A percentile compares a stretch with the other conserved stretches of the same genome.
These are phyloP conservation scores for Nycticryphes semicollaris DNA, from an alignment of 2,113 vertebrate genomes.

Conservation along the genomic window DNA sequence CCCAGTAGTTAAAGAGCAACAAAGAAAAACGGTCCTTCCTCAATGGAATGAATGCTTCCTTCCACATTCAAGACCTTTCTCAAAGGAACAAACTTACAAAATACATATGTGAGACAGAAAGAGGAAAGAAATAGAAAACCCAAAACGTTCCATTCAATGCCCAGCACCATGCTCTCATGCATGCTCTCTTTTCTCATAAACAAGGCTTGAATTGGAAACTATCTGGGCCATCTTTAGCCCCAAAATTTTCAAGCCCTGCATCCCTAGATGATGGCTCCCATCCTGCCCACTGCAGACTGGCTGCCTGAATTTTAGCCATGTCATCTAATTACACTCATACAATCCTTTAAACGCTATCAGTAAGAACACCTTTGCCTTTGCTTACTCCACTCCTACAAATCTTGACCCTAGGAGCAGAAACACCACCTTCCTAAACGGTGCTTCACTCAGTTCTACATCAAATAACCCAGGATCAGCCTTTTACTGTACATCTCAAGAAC, in stretches of 20 bases:
- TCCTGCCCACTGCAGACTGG: neutral
- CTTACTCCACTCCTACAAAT: neutral
- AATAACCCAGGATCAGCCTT: neutral
- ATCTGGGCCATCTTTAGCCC: neutral
- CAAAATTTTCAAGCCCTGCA: neutral
- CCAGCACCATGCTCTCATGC: fast-evolving
- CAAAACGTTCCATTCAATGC: fast-evolving
- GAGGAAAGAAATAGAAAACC: neutral
- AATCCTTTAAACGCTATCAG: neutral
- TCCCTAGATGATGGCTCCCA: neutral
- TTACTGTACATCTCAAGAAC: neutral
- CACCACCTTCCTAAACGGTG: neutral
- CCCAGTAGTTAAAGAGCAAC: neutral
- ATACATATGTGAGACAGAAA: neutral
- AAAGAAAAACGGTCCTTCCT: neutral
- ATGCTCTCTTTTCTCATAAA: fast-evolving
- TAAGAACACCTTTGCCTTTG: neutral
- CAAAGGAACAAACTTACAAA: neutral
- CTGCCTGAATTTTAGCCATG: conserved; percentile 6
- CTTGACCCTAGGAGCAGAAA: neutral
- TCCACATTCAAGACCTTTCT: neutral
- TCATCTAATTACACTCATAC: neutral
- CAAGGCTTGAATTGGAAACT: neutral
- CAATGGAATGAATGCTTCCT: neutral
- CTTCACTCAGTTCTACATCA: neutral